Evolutionary conservation across 1,140 invertebrate genomes (phyloP).

Genomic region (Drosophila biarmipes): DNA sequence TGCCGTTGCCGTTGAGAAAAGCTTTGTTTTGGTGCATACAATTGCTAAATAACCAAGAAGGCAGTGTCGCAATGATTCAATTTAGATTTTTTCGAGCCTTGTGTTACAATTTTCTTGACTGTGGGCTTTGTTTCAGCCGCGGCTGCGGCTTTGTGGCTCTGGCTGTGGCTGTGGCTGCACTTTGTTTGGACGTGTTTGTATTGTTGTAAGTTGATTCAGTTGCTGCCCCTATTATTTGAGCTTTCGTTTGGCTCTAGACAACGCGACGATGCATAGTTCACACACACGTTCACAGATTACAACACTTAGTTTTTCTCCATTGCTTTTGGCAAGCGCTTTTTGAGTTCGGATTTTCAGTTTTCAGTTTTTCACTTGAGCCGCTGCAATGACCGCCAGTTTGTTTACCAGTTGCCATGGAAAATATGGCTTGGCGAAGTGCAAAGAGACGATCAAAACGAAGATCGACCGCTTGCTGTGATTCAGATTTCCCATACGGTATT

Average conservation of each 20-base stretch:
- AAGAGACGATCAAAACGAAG: constrained; percentile 19
- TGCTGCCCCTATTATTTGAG: constrained; percentile 49
- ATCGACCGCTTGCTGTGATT: constrained; percentile 31
- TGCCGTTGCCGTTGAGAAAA: constrained; percentile 51
- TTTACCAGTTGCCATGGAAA: constrained; percentile 10
- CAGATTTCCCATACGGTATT: constrained; percentile 46
- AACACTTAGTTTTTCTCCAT: constrained; percentile 48
- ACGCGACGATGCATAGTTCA: constrained; percentile 26
- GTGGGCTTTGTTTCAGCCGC: constrained; percentile 23
- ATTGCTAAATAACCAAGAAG: constrained; percentile 59
- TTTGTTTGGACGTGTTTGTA: constrained; percentile 43
- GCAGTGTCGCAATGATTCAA: constrained; percentile 71
- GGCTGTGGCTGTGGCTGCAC: constrained; percentile 18
- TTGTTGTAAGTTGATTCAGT: constrained; percentile 31
- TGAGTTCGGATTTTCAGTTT: constrained; percentile 21
- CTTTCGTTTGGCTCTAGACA: constrained; percentile 35
- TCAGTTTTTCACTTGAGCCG: constrained; percentile 3
- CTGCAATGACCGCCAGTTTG: constrained; percentile 17
- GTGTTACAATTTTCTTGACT: constrained; percentile 62
- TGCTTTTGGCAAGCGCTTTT: constrained; percentile 30
- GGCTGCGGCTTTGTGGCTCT: constrained; percentile 12
- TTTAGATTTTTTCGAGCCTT: constrained; percentile 63
- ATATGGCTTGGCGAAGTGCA: constrained; percentile 11
- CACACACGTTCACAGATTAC: constrained; percentile 51
- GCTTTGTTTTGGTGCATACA: constrained; percentile 63